Evolutionary conservation across 2,888 invertebrate genomes (phyloP).

Genomic region (Drosophila suboccidentalis): DNA sequence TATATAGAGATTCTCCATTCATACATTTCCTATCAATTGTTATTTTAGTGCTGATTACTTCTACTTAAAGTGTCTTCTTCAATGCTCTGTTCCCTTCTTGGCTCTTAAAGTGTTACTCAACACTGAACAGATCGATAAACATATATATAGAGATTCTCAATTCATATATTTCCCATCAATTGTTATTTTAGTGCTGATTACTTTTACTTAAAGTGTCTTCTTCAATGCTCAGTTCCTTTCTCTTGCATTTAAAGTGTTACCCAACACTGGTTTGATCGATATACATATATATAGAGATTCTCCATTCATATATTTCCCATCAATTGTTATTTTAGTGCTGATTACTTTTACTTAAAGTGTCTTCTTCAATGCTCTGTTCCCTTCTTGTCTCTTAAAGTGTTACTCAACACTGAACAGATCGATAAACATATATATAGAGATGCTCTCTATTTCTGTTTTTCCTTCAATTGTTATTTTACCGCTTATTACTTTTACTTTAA

Average conservation of each 20-base stretch:
- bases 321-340: too few species aligned
- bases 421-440: background rate
- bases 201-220: background rate
- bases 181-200: too few species aligned
- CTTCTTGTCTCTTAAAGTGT: background rate
- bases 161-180: too few species aligned
- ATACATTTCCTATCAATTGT: background rate
- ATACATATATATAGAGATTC: background rate
- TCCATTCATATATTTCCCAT: background rate
- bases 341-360: background rate
- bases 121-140: background rate
- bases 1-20: too few species aligned
- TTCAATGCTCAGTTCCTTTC: background rate
- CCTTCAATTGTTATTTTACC: conserved; percentile 26
- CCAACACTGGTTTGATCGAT: background rate
- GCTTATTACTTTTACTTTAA: conserved; percentile 37
- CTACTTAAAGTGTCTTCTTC: background rate
- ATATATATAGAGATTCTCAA: too few species aligned
- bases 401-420: background rate
- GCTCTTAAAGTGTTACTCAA: background rate
- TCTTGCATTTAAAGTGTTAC: background rate
- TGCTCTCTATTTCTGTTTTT: background rate
- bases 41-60: too few species aligned
- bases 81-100: background rate
- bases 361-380: background rate